Evolutionary conservation across 1,140 invertebrate genomes (phyloP).

Genomic region (Bathynomus jamesi): DNA sequence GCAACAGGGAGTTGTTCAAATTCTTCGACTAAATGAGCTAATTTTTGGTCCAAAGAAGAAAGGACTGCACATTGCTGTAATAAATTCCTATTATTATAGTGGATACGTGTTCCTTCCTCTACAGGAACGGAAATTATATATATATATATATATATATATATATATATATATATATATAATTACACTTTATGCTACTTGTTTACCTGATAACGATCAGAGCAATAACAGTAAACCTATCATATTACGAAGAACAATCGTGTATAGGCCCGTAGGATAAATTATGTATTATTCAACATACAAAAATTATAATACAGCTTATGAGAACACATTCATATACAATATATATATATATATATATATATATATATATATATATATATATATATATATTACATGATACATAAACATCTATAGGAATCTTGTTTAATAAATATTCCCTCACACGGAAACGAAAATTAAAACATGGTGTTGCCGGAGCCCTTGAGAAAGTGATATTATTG

Average conservation of each 20-base stretch:
- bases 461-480: too few species aligned
- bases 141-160: slow-evolving; percentile 7
- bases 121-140: too few species aligned
- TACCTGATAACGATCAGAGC: slow-evolving; percentile 65
- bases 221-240: slow-evolving; percentile 70
- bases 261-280: background rate
- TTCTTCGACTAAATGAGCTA: too few species aligned
- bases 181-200: slow-evolving; percentile 62
- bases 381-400: background rate
- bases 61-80: too few species aligned
- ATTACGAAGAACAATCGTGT: slow-evolving; percentile 41
- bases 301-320: background rate
- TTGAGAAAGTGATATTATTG: too few species aligned
- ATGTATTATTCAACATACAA: background rate
- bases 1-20: too few species aligned
- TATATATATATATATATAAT: slow-evolving; percentile 6
- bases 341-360: slow-evolving; percentile 13
- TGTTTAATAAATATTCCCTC: too few species aligned
- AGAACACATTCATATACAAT: background rate
- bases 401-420: background rate
- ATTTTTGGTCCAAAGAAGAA: too few species aligned
- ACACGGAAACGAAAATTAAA: too few species aligned
- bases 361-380: background rate
- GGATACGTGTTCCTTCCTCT: too few species aligned
- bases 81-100: too few species aligned